These are phyloP conservation scores for Cataglyphis albicans DNA, from an alignment of 2,888 invertebrate genomes.

Conservation along the genomic window DNA sequence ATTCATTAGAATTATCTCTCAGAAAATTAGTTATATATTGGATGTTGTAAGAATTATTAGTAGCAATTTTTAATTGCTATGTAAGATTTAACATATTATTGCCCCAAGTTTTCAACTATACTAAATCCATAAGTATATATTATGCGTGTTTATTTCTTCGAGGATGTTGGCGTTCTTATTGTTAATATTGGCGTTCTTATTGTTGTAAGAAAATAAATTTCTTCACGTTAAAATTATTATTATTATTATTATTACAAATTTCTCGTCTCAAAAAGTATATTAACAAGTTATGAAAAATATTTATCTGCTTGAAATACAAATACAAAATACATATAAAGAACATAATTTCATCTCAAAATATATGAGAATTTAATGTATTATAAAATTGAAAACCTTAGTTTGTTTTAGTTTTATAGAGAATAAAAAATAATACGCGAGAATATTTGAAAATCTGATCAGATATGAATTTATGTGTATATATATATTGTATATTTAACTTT, in stretches of 20 bases:
- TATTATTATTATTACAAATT: not conserved
- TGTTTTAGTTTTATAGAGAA: not conserved
- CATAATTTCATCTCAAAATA: not conserved
- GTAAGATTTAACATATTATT: not conserved
- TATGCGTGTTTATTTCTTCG: conserved; percentile 20
- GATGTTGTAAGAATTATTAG: conserved; percentile 13
- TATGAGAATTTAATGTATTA: not conserved
- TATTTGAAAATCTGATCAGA: not conserved
- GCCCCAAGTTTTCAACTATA: conserved; percentile 12
- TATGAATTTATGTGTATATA: not conserved
- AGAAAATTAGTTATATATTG: not conserved
- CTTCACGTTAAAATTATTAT: not conserved
- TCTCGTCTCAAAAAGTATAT: not conserved
- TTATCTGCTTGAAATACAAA: conserved; percentile 3
- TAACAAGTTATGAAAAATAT: conserved; percentile 3
- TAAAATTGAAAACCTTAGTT: not conserved
- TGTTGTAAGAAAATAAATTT: conserved; percentile 32
- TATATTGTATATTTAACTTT: not conserved
- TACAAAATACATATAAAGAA: not conserved
- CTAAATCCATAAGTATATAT: conserved; percentile 3
- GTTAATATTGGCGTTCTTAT: conserved; percentile 24
- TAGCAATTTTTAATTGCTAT: conserved; percentile 8
- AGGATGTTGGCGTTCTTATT: conserved; percentile 34
- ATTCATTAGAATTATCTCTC: not conserved
- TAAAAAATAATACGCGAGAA: conserved; percentile 1